These are phyloP conservation scores for Gavia stellata DNA, from an alignment of 2,113 vertebrate genomes.

Conservation along the genomic window DNA sequence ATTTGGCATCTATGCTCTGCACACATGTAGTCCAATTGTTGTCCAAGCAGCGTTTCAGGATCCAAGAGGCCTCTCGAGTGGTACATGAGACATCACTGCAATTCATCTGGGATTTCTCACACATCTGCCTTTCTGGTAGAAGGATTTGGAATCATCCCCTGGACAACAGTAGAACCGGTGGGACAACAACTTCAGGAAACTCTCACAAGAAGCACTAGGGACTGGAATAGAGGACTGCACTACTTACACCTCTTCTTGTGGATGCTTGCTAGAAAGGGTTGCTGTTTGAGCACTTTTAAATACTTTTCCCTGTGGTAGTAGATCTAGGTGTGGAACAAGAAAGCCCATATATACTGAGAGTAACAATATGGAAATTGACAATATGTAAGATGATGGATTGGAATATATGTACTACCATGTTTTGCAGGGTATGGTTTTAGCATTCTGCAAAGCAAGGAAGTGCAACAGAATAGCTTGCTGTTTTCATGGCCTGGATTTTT, in stretches of 20 bases:
- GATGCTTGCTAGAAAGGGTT: not conserved
- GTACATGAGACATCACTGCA: not conserved
- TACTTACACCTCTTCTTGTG: not conserved
- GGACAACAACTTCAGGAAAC: not conserved
- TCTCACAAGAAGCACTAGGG: not conserved
- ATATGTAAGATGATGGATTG: not conserved
- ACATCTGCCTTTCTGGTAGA: conserved; percentile 43
- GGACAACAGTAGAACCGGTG: not conserved
- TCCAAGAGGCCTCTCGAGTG: conserved; percentile 51
- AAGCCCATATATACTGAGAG: not conserved
- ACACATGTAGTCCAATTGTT: conserved; percentile 29
- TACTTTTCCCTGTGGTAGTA: not conserved
- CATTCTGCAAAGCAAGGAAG: not conserved
- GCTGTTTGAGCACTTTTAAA: not conserved
- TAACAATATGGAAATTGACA: not conserved
- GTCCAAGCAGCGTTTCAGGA: not conserved
- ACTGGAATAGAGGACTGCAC: not conserved
- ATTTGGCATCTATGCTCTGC: conserved; percentile 9
- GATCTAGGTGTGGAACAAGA: not conserved
- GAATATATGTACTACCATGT: not conserved
- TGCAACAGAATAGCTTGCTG: not conserved
- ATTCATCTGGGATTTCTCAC: conserved; percentile 32
- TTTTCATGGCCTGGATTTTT: not conserved
- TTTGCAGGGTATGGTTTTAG: not conserved
- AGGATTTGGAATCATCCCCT: not conserved